Base-by-base conservation (phyloP, 2,888 invertebrate species). In the Cenopis cana region DNA sequence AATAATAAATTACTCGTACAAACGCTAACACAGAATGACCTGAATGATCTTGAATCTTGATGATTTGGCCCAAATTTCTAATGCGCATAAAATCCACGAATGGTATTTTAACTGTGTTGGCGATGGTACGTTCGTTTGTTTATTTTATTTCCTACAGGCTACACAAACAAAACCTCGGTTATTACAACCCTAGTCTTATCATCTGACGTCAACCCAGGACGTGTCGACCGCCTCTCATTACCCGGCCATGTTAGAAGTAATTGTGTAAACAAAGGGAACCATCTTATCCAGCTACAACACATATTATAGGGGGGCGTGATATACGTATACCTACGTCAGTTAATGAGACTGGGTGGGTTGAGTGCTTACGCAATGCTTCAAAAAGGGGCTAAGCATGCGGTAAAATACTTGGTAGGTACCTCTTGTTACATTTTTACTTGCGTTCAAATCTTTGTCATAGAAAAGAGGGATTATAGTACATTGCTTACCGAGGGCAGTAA, bases 201-300 rank as follows among this genome's bases (percentile, higher is more conserved):
- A 38, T 8, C 10, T 66, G 66, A 71, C 71, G 67, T 67, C 67
- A 71, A 59, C 69, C 52, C 38, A 46, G 57, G 64, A 62, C 61
- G 61, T 69, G 68, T 69, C 61, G 61, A 69, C 65, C 59, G 65
- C 67, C 61, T 67, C 71, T 61, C 61, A 71, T 71, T 71, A 71
- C 66, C 60, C 60, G 38, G 20, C 49, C 71, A 38, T 67, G 71
- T 71, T 61, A 56, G 55, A 54, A 61, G 67, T 71, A 71, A 71
- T 71, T 71, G 71, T 71, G 66, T 67, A 71, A 50, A 71, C 71
- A 71, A 71, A 61, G 67, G 71, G 60, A 67, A 67, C 61, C 50
- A 61, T 71, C 29, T 71, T 61, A 71, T 36, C 38, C 62, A 11
- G 55, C 65, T 24, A 46, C 29, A 50, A 18, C 50, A 50, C 29